These are phyloP conservation scores for Pipa parva DNA, from an alignment of 2,113 vertebrate species.

Conservation along the genomic window DNA sequence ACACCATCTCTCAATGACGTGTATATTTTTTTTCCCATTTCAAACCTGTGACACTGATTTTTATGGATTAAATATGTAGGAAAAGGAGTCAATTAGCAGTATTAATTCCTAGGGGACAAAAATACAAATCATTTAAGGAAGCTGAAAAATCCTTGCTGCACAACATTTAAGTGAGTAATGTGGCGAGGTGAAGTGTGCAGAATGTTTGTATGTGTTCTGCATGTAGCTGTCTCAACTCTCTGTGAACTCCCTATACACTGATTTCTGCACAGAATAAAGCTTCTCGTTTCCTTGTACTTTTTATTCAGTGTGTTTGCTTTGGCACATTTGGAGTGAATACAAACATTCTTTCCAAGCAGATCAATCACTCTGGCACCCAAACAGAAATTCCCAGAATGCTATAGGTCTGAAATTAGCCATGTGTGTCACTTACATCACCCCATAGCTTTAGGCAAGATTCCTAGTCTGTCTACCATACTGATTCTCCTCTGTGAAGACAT, in stretches of 20 bases:
- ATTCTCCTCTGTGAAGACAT: too few relatives aligned
- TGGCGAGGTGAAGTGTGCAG: slow-evolving; percentile 81
- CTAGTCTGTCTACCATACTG: too few relatives aligned
- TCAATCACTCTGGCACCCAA: slow-evolving; percentile 89
- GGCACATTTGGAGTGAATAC: slow-evolving; percentile 81
- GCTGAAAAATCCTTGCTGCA: slow-evolving; percentile 60
- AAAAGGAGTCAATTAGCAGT: slow-evolving; percentile 62
- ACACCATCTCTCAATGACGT: too few relatives aligned
- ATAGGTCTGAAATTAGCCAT: slow-evolving; percentile 85
- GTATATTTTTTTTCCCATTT: too few relatives aligned
- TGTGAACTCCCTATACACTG: slow-evolving; percentile 80
- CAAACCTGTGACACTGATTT: too few relatives aligned
- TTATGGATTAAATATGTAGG: slow-evolving; percentile 49
- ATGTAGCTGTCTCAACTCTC: slow-evolving; percentile 87
- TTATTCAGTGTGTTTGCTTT: slow-evolving; percentile 89
- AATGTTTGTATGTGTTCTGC: slow-evolving; percentile 89
- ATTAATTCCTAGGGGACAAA: slow-evolving; percentile 60
- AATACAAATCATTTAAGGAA: slow-evolving; percentile 70
- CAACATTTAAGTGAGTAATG: slow-evolving; percentile 73
- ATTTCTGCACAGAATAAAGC: slow-evolving; percentile 74
- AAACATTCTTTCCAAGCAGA: slow-evolving; percentile 86
- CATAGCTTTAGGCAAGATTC: neutral
- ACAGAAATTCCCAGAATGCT: slow-evolving; percentile 76
- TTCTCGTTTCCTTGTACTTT: slow-evolving; percentile 74
- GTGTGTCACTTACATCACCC: slow-evolving; percentile 62